Percentiles rank a stretch among this genome's conserved stretches.
Conservation (phyloP, 2,888 invertebrate genomes). For the Hyppa rectilinea region DNA sequence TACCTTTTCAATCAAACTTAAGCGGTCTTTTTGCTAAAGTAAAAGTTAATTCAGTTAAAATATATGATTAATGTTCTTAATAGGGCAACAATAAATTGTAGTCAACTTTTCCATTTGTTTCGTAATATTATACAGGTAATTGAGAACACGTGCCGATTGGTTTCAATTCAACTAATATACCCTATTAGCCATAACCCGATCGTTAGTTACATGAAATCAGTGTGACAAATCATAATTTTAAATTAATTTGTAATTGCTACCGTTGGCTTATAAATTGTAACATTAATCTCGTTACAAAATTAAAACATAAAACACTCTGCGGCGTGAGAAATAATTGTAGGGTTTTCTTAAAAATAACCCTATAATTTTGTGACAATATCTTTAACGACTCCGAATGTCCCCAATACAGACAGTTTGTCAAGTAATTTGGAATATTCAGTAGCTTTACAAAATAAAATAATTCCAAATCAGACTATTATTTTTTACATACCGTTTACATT, state of each 20-base stretch:
- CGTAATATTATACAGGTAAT: conserved; percentile 42
- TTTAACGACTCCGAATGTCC: conserved; percentile 19
- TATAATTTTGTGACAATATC: conserved; percentile 10
- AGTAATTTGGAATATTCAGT: background rate
- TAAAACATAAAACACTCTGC: conserved; percentile 49
- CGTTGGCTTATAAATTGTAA: conserved; percentile 48
- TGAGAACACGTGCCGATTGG: conserved; percentile 53
- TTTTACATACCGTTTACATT: background rate
- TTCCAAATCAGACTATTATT: background rate
- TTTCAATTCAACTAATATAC: conserved; percentile 49
- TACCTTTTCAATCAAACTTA: conserved; percentile 26
- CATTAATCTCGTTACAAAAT: conserved; percentile 51
- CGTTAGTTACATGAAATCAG: conserved; percentile 52
- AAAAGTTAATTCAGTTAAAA: conserved; percentile 17
- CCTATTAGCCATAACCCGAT: conserved; percentile 29
- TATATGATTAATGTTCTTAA: conserved; percentile 28
- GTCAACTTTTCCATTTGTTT: conserved; percentile 44
- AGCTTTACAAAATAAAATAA: background rate
- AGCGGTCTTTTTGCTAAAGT: conserved; percentile 10
- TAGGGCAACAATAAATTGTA: conserved; percentile 32
- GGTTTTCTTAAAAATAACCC: conserved; percentile 30
- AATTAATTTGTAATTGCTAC: conserved; percentile 64
- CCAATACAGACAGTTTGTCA: conserved; percentile 8
- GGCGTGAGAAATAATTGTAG: conserved; percentile 32
- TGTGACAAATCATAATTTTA: conserved; percentile 63